Conservation (phyloP, 2,113 vertebrate genomes). For the Dipodomys ordii region DNA sequence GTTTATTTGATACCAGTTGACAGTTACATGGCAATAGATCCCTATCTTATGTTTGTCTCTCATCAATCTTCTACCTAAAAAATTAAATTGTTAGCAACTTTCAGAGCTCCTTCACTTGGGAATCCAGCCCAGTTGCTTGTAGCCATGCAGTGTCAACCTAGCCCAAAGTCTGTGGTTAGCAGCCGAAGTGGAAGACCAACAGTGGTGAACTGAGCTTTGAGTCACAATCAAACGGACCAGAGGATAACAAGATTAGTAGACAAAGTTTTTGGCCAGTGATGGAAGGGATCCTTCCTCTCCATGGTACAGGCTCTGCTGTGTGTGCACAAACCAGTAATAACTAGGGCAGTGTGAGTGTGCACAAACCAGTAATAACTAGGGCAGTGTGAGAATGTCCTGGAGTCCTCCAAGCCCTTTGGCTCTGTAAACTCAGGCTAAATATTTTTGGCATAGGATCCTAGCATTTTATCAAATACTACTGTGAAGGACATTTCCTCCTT, state of each 20-base stretch:
- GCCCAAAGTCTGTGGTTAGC: background rate
- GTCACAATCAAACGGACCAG: background rate
- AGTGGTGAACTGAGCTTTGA: background rate
- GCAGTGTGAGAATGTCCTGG: fast-evolving
- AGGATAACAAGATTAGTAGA: background rate
- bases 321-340: fast-evolving
- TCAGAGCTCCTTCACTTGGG: background rate
- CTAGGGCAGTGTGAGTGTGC: fast-evolving
- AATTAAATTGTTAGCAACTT: background rate
- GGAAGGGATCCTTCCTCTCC: background rate
- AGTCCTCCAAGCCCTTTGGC: too few relatives aligned
- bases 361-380: too few relatives aligned
- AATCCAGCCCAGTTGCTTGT: background rate
- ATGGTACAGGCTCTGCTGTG: background rate
- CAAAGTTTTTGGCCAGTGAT: background rate
- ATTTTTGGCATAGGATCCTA: background rate
- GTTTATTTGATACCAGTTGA: background rate
- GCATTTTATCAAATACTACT: background rate
- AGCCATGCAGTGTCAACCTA: background rate
- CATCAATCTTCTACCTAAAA: background rate
- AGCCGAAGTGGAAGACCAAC: background rate
- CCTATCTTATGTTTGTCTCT: background rate
- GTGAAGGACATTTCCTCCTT: background rate
- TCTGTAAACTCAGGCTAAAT: too few relatives aligned
- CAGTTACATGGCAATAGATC: background rate